Conservation (phyloP, 2,113 vertebrate genomes). For the Macquaria australasica region DNA sequence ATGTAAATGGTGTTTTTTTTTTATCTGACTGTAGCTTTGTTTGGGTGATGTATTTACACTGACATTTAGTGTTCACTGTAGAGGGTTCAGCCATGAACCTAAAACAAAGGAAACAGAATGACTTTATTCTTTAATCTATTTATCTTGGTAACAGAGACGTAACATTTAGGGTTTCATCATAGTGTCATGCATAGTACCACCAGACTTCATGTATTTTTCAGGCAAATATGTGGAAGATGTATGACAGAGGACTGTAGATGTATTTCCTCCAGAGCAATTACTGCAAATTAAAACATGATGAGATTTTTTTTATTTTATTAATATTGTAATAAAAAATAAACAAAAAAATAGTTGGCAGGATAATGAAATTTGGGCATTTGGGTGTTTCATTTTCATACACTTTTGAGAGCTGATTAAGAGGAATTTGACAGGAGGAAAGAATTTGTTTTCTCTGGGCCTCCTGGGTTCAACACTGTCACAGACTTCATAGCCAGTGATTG, state of each 20-base stretch:
- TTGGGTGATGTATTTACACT: background rate
- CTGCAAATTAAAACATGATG: background rate
- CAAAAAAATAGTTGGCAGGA: background rate
- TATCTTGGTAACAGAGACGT: background rate
- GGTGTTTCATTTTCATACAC: background rate
- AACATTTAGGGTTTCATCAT: background rate
- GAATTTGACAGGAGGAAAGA: background rate
- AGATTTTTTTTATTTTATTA: background rate
- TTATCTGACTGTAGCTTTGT: background rate
- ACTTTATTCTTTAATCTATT: background rate
- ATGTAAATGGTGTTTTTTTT: background rate
- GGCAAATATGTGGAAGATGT: background rate
- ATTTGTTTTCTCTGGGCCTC: background rate
- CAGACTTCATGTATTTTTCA: slow-evolving; percentile 5
- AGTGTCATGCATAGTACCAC: background rate
- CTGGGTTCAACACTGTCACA: background rate
- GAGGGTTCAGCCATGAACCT: background rate
- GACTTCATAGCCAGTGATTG: background rate
- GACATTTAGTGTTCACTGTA: background rate
- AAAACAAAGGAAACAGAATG: slow-evolving; percentile 7
- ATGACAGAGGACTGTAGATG: background rate
- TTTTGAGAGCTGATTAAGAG: background rate
- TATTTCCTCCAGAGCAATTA: background rate
- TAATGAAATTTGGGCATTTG: background rate
- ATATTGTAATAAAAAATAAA: background rate